Percentiles rank a stretch among this genome's conserved stretches.
These are phyloP conservation scores for Kryptopterus vitreolus DNA, from an alignment of 2,797 vertebrate genomes.

Conservation along the genomic window DNA sequence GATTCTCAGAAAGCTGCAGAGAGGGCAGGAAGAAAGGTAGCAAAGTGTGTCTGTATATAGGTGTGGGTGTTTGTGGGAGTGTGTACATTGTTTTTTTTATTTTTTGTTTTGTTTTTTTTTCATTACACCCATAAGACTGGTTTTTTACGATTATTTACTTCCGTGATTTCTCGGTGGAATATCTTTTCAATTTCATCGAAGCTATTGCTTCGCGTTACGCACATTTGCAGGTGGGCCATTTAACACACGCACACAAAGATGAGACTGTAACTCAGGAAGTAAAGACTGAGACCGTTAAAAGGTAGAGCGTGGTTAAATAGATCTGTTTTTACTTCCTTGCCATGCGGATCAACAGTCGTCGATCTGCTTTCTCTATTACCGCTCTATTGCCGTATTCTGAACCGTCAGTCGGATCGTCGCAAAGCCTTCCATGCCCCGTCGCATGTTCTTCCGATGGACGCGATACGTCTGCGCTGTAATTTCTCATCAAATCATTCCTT, in stretches of 20 bases:
- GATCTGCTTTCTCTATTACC: conserved; percentile 12
- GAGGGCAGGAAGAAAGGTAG: conserved; percentile 69
- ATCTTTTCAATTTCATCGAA: neutral
- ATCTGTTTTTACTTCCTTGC: conserved; percentile 47
- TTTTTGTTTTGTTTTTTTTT: no score
- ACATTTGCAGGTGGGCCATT: conserved; percentile 20
- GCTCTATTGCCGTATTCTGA: neutral
- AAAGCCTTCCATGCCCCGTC: neutral
- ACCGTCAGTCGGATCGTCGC: neutral
- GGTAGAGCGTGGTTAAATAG: conserved; percentile 44
- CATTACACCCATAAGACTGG: neutral
- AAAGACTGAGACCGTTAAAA: conserved; percentile 47
- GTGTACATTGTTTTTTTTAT: conserved; percentile 33
- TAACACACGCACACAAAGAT: conserved; percentile 25
- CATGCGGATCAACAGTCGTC: conserved; percentile 10
- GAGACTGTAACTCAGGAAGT: conserved; percentile 52
- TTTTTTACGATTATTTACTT: conserved; percentile 1
- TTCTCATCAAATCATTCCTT: conserved; percentile 44
- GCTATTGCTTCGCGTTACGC: conserved; percentile 28
- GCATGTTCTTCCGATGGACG: neutral
- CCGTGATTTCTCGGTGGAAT: neutral
- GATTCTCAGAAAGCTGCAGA: conserved; percentile 74
- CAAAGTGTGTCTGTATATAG: conserved; percentile 45
- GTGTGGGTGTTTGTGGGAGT: conserved; percentile 47
- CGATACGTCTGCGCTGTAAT: neutral